Percentiles rank a stretch among this genome's conserved stretches.
Conservation (phyloP, 2,888 invertebrate genomes). For the Caenorhabditis panamensis region DNA sequence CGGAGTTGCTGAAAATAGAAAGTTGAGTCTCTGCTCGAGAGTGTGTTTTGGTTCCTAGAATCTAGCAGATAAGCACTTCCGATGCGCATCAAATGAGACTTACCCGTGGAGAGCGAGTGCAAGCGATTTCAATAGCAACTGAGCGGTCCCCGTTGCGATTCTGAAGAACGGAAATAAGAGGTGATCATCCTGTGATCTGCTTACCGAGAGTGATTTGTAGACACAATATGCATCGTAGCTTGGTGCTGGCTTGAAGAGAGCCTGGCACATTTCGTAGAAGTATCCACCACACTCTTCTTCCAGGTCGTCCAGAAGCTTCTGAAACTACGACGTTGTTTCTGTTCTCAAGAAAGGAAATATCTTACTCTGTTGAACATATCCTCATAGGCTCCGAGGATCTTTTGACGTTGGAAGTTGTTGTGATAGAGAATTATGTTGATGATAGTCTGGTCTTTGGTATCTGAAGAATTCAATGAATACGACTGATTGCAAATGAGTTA, state of each 20-base stretch:
- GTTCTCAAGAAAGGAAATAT: neutral
- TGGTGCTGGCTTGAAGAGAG: constrained; percentile 81
- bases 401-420: constrained; percentile 80
- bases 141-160: constrained; percentile 77
- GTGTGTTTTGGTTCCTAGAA: no score
- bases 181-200: neutral
- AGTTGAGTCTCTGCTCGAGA: no score
- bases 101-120: constrained; percentile 80
- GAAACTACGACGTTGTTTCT: constrained; percentile 49
- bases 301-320: constrained; percentile 82
- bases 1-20: constrained; percentile 76
- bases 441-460: constrained; percentile 78
- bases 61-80: no score
- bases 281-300: constrained; percentile 82
- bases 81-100: no score
- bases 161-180: constrained; percentile 60
- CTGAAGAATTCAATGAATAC: constrained; percentile 48
- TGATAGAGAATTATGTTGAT: constrained; percentile 77
- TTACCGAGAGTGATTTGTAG: constrained; percentile 80
- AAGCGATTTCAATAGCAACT: constrained; percentile 80
- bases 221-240: constrained; percentile 82
- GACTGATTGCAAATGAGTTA: constrained; percentile 20
- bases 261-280: constrained; percentile 81
- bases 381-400: constrained; percentile 78
- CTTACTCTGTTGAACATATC: constrained; percentile 77